Percentiles rank a stretch among this genome's conserved stretches.
Evolutionary conservation across 2,888 invertebrate genomes (phyloP).

Genomic region (Coecobrya sp.): DNA sequence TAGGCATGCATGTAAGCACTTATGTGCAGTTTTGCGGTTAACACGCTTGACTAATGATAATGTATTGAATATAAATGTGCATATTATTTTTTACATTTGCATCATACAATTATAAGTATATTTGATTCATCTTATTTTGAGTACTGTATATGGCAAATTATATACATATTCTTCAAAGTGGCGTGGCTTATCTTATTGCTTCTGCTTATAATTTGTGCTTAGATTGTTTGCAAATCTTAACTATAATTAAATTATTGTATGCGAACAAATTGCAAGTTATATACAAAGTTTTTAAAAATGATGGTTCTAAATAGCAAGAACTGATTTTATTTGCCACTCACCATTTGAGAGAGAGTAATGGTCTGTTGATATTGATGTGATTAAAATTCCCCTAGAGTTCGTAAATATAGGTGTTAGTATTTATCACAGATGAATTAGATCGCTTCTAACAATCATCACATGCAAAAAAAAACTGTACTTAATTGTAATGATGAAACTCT

Average conservation of each 20-base stretch:
- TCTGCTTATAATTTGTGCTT: background rate
- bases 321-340: too few species aligned
- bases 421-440: too few species aligned
- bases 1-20: background rate
- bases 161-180: background rate
- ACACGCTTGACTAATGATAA: background rate
- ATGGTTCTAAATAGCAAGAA: background rate
- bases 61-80: background rate
- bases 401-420: too few species aligned
- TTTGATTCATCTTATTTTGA: background rate
- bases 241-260: background rate
- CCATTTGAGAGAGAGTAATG: too few species aligned
- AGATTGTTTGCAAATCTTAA: background rate
- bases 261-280: background rate
- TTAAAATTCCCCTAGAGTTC: too few species aligned
- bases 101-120: background rate
- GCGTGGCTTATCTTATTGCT: background rate
- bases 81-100: background rate
- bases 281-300: background rate
- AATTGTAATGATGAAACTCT: too few species aligned
- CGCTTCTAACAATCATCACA: too few species aligned
- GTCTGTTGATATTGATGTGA: too few species aligned
- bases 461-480: too few species aligned
- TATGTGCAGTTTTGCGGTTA: constrained; percentile 40
- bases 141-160: background rate